Conservation (phyloP, 2,113 vertebrate genomes). For the Chelonoidis abingdonii region DNA sequence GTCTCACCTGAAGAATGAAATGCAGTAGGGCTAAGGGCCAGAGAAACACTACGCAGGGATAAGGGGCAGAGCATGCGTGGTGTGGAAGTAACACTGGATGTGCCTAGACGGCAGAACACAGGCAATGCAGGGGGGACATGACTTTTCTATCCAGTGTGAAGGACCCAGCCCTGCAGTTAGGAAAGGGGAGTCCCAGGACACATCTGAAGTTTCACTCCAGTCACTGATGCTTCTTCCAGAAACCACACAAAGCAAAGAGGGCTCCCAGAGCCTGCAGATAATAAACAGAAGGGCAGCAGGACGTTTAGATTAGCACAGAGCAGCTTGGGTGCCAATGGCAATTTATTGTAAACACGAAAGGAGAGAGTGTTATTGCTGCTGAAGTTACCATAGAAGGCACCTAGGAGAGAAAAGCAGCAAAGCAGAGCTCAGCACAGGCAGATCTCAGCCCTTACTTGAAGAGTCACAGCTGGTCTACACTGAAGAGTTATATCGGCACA, state of each 20-base stretch:
- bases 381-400: slow-evolving; percentile 27
- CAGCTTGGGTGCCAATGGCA: slow-evolving; percentile 23
- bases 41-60: neutral
- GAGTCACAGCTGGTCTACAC: neutral
- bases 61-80: neutral
- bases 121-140: neutral
- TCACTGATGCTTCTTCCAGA: accelerated
- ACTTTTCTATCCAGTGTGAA: neutral
- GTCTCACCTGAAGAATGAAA: neutral
- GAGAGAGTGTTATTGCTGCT: neutral
- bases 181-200: neutral
- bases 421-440: neutral
- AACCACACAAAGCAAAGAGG: neutral
- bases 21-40: neutral
- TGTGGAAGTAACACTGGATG: neutral
- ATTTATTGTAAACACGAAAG: slow-evolving; percentile 1
- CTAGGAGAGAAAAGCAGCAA: neutral
- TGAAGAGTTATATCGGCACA: neutral
- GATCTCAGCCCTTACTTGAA: neutral
- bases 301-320: slow-evolving; percentile 30
- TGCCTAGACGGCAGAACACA: neutral
- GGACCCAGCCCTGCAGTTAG: neutral
- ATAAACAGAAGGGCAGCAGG: neutral
- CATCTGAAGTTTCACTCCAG: neutral
- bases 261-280: neutral